Conservation (phyloP, 2,113 vertebrate species). For the Sprattus sprattus region DNA sequence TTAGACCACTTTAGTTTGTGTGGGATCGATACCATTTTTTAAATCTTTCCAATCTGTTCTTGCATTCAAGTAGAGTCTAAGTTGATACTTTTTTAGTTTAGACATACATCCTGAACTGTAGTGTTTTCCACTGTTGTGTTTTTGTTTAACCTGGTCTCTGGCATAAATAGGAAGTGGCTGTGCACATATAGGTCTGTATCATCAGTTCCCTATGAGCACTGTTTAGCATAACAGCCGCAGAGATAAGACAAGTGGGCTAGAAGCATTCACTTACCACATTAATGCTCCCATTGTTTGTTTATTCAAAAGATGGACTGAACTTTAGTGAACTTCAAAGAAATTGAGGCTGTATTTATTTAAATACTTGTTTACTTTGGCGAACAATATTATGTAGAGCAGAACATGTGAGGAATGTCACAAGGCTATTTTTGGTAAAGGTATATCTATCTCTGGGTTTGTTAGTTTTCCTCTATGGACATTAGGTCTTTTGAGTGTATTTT, state of each 20-base stretch:
- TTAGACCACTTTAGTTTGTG: background rate
- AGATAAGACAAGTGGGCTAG: background rate
- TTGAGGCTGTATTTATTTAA: background rate
- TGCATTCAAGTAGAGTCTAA: background rate
- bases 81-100: background rate
- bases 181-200: background rate
- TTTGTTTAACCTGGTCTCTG: background rate
- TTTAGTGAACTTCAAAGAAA: background rate
- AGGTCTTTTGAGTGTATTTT: constrained; percentile 6
- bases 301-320: background rate
- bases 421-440: constrained; percentile 1
- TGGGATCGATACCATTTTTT: background rate
- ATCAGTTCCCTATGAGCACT: background rate
- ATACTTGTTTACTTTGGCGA: background rate
- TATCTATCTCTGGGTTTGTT: background rate
- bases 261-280: background rate
- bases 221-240: background rate
- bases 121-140: background rate
- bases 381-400: background rate
- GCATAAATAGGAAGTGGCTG: background rate
- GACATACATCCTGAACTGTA: background rate
- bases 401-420: background rate
- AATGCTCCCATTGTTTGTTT: background rate
- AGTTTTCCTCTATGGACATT: background rate
- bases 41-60: background rate